Evolutionary conservation across 2,797 vertebrate species (phyloP).

Genomic region (Melanotaenia nigrans): DNA sequence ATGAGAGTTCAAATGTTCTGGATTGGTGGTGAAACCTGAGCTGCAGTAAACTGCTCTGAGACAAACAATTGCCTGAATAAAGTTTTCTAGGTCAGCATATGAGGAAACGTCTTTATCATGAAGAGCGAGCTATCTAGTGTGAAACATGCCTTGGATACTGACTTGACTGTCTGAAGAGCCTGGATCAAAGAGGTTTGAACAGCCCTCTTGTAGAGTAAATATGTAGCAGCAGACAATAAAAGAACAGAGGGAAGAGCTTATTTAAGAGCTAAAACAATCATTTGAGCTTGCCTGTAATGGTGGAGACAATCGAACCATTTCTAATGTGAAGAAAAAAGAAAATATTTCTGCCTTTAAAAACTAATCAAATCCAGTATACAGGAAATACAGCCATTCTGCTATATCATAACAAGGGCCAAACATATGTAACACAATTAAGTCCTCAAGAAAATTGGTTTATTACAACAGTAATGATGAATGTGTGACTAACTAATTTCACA

Average conservation of each 20-base stretch:
- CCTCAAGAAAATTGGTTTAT: conserved; percentile 21
- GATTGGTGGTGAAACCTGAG: conserved; percentile 39
- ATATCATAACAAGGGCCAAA: conserved; percentile 2
- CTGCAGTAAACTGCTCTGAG: conserved; percentile 47
- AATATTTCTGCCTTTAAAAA: conserved; percentile 10
- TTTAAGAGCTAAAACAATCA: conserved; percentile 39
- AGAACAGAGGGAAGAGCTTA: conserved; percentile 18
- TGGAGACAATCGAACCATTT: conserved; percentile 15
- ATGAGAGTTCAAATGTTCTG: conserved; percentile 30
- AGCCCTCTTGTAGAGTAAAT: conserved; percentile 50
- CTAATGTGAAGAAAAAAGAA: conserved; percentile 6
- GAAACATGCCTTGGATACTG: conserved; percentile 59
- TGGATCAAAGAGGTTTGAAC: conserved; percentile 62
- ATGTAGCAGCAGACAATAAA: conserved; percentile 52
- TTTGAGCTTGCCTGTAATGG: conserved; percentile 34
- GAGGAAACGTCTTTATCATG: conserved; percentile 40
- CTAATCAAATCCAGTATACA: conserved; percentile 4
- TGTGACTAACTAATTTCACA: conserved; percentile 23
- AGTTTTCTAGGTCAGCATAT: conserved; percentile 61
- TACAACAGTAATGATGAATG: conserved; percentile 3
- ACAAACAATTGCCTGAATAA: conserved; percentile 57
- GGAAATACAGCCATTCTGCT: conserved; percentile 1
- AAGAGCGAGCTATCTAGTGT: conserved; percentile 41
- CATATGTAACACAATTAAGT: conserved; percentile 12
- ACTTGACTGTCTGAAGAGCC: conserved; percentile 51